Evolutionary conservation across 1,140 invertebrate species (phyloP).

Genomic region (Arion vulgaris): DNA sequence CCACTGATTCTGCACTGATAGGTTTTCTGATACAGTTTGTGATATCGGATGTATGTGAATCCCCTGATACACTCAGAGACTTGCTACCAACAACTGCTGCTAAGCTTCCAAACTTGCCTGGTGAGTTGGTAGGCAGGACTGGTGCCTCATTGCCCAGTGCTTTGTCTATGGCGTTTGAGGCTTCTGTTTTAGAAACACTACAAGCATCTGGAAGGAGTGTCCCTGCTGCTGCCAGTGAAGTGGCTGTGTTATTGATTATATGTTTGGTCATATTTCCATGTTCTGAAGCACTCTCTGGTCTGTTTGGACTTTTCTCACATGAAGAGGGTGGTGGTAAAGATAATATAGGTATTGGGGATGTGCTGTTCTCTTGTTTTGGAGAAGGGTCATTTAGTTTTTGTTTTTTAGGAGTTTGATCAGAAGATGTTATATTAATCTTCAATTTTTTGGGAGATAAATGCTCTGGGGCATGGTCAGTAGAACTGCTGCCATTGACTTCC

Average conservation of each 20-base stretch:
- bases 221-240: not conserved
- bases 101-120: not conserved
- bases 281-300: slow-evolving; percentile 20
- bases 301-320: not conserved
- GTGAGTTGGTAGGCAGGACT: not conserved
- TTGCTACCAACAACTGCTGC: not conserved
- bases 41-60: not conserved
- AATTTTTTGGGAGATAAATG: slow-evolving; percentile 12
- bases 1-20: not conserved
- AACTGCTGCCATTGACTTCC: slow-evolving; percentile 20
- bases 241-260: not conserved
- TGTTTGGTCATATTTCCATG: not conserved
- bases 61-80: not conserved
- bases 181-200: not conserved
- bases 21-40: not conserved
- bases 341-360: not conserved
- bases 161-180: not conserved
- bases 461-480: not conserved
- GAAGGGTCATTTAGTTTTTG: slow-evolving; percentile 13
- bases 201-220: not conserved
- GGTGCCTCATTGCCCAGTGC: not conserved
- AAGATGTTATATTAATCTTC: not conserved
- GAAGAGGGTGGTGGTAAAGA: not conserved
- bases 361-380: not conserved
- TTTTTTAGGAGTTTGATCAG: slow-evolving; percentile 26